Evolutionary conservation across 2,113 vertebrate genomes (phyloP).

Genomic region (Pterocles gutturalis): DNA sequence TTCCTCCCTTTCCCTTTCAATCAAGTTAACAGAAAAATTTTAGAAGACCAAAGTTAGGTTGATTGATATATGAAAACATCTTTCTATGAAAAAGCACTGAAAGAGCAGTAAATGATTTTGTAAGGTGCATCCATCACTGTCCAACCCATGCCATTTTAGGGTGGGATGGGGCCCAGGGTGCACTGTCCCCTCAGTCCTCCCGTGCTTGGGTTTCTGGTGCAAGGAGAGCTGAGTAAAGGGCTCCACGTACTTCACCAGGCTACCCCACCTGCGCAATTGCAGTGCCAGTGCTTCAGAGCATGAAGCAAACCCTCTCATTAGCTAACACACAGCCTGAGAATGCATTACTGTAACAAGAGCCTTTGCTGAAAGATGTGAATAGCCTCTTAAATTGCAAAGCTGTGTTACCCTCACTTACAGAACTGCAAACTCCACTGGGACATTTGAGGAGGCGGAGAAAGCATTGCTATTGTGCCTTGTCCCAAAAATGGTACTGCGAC

Average conservation of each 20-base stretch:
- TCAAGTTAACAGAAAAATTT: not conserved
- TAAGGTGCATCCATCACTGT: not conserved
- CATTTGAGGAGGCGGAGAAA: not conserved
- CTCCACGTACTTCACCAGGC: not conserved
- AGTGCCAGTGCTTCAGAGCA: not conserved
- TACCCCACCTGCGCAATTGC: not conserved
- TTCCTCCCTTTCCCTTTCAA: not conserved
- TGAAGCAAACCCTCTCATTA: accelerated
- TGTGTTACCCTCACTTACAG: not conserved
- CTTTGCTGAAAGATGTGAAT: not conserved
- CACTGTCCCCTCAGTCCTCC: not conserved
- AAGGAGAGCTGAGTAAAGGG: not conserved
- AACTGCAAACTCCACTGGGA: not conserved
- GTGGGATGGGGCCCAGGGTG: not conserved
- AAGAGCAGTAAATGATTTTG: not conserved
- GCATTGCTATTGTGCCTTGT: not conserved
- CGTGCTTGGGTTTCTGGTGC: not conserved
- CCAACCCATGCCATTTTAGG: not conserved
- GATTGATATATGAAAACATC: not conserved
- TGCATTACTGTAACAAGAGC: accelerated
- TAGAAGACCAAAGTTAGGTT: not conserved
- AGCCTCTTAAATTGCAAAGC: not conserved
- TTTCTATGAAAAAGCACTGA: not conserved
- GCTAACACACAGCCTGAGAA: not conserved
- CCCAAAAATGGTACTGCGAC: not conserved